A percentile compares a stretch with the other conserved stretches of the same genome.
Evolutionary conservation across 2,888 invertebrate species (phyloP).

Genomic region (Drosophila atripex): DNA sequence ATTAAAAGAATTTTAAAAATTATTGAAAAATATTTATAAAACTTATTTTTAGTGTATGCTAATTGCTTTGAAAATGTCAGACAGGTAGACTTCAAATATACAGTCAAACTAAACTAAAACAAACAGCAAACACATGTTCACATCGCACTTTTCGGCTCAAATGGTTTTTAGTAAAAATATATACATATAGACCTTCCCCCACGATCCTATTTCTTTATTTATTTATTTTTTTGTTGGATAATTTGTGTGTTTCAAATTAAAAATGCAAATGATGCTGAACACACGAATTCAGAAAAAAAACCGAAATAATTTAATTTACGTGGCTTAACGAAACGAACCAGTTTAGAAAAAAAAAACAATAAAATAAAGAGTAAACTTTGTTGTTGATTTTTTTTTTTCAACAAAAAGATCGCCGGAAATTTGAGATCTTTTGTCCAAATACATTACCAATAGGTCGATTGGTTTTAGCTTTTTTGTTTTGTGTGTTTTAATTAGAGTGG

Average conservation of each 20-base stretch:
- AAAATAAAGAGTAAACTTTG: constrained; percentile 13
- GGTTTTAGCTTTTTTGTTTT: constrained; percentile 47
- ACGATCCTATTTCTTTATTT: background rate
- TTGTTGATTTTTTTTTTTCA: background rate
- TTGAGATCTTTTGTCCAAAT: constrained; percentile 60
- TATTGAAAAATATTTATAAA: background rate
- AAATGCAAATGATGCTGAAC: constrained; percentile 71
- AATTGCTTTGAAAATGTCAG: constrained; percentile 44
- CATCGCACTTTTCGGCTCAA: constrained; percentile 67
- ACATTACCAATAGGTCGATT: constrained; percentile 52
- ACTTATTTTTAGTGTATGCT: constrained; percentile 46
- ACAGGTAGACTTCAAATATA: constrained; percentile 4
- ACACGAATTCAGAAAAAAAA: constrained; percentile 1
- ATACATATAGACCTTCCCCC: background rate
- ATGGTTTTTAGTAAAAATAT: constrained; percentile 38
- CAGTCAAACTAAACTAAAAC: constrained; percentile 32
- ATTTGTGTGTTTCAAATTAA: constrained; percentile 74
- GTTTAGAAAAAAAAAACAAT: constrained; percentile 30
- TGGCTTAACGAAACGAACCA: constrained; percentile 34
- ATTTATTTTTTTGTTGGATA: constrained; percentile 14
- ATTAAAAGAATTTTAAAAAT: no score
- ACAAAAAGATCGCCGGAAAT: constrained; percentile 60
- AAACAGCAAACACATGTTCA: constrained; percentile 70
- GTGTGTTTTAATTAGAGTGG: constrained; percentile 76
- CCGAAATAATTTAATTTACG: constrained; percentile 71